phyloP scores from a whole-genome alignment of 2,888 invertebrate species.

The Heliconius ethilla region DNA sequence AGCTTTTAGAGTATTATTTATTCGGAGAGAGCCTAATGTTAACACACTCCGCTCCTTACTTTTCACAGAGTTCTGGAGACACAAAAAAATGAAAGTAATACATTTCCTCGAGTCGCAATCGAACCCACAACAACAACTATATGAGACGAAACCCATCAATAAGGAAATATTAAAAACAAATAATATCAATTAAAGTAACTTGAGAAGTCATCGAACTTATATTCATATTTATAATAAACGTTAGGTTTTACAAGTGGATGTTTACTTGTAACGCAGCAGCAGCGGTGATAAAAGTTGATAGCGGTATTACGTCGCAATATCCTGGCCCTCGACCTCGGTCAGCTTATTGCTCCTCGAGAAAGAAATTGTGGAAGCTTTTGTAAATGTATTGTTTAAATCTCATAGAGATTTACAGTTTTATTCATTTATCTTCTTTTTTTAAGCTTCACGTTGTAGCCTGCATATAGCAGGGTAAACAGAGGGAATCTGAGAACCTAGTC shows the following conservation, averaged over 20 bases:
- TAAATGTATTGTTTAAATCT: too few species aligned
- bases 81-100: too few species aligned
- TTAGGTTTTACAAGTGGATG: slow-evolving; percentile 5
- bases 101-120: too few species aligned
- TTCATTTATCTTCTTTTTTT: neutral
- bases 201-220: slow-evolving; percentile 7
- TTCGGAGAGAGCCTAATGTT: too few species aligned
- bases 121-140: too few species aligned
- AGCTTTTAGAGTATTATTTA: too few species aligned
- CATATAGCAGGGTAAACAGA: too few species aligned
- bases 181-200: neutral
- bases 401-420: neutral
- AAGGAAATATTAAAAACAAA: neutral
- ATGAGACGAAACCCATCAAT: too few species aligned
- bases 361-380: neutral
- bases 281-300: slow-evolving; percentile 22
- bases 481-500: too few species aligned
- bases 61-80: too few species aligned
- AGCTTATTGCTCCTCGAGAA: slow-evolving; percentile 14
- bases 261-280: slow-evolving; percentile 1
- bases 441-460: neutral
- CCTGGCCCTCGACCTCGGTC: slow-evolving; percentile 26
- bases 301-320: slow-evolving; percentile 33
- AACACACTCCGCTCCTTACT: too few species aligned
- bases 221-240: slow-evolving; percentile 11